Base-by-base conservation (phyloP, 1,140 invertebrate species). In the Zeugodacus cucurbitae region DNA sequence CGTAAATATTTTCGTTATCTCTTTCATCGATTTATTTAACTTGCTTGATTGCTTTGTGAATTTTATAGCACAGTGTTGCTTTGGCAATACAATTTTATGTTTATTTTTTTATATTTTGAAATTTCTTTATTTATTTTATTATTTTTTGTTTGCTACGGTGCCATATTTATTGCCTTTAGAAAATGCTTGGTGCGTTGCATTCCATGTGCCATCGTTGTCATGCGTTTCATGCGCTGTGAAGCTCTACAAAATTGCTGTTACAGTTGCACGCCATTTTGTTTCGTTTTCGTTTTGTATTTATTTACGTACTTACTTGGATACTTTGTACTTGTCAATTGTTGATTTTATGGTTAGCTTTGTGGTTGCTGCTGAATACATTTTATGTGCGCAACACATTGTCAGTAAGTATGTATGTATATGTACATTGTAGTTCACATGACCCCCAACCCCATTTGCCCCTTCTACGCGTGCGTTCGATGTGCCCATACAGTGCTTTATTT, bases 261-360 rank as follows among this genome's bases (percentile, higher is more conserved):
- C 26, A 26, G 37, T 26, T 29, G 37, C 44, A 10, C 44, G 37
- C 74, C 37, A 74, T 74, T 41, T 74, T 14, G 22, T 54, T 54
- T 20, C n/a, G 7, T 26, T 26, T 59, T 20, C 22, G 14, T 11
- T 62, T 22, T 7, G 5, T 62, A n/a, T 26, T 22, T 62, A n/a
- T 62, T 62, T 62, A 59, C 20, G n/a, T 82, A 82, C 37, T 82
- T 82, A 82, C 74, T 82, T 82, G 44, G 41, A 26, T 82, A 82
- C 74, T 82, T 82, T 82, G 74, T 82, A 6, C n/a, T 22, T 74
- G 17, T 74, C 67, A 37, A 74, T 74, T 74, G 67, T 22, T 74
- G 34, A 41, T 74, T 74, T 74, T 74, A 41, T 74, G 37, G 32
- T 54, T 48, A 29, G 10, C 74, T 82, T 78, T 44, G 70, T 44